phyloP scores from a whole-genome alignment of 2,113 vertebrate genomes.

The Bubo scandiacus region DNA sequence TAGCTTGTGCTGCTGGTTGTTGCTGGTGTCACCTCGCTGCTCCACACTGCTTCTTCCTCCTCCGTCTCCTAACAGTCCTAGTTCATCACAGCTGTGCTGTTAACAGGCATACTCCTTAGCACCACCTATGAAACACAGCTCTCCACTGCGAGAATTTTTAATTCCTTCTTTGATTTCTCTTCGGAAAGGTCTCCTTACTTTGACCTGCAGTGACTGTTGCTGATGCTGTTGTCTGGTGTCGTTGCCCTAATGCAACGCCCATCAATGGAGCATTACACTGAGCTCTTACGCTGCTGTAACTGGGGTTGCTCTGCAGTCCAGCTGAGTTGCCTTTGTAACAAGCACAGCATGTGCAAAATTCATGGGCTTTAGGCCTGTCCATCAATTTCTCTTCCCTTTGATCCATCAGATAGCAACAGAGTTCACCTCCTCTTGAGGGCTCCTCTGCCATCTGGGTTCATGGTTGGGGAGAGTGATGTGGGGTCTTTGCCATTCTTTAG shows the following conservation, averaged over 20 bases:
- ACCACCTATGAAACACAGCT: background rate
- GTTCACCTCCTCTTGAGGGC: background rate
- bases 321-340: background rate
- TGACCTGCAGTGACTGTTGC: background rate
- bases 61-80: background rate
- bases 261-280: background rate
- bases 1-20: background rate
- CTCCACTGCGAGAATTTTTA: background rate
- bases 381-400: background rate
- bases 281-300: background rate
- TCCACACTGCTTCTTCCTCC: background rate
- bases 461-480: background rate
- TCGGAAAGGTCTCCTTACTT: background rate
- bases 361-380: background rate
- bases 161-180: background rate
- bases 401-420: background rate
- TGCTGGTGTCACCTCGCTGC: background rate
- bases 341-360: background rate
- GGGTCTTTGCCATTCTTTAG: background rate
- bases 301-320: background rate
- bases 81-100: background rate
- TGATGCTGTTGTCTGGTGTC: background rate
- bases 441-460: background rate
- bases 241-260: background rate
- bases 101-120: background rate